Conservation (phyloP, 2,797 vertebrate genomes). For the Myotis myotis region DNA sequence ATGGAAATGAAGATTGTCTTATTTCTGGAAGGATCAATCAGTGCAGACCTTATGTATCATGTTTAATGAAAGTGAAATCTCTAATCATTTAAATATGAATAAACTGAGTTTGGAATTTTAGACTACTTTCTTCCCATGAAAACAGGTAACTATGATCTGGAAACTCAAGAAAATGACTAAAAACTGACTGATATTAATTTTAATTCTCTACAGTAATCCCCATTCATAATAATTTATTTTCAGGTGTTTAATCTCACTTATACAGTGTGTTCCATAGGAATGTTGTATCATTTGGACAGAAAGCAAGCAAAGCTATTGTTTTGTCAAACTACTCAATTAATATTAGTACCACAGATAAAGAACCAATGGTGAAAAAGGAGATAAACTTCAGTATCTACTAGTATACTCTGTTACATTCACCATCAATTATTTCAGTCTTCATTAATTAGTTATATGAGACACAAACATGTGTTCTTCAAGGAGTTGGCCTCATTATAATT, state of each 20-base stretch:
- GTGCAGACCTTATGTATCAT: background rate
- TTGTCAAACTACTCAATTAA: conserved; percentile 61
- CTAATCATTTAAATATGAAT: conserved; percentile 32
- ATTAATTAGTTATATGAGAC: conserved; percentile 85
- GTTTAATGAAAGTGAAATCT: conserved; percentile 46
- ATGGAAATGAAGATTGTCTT: background rate
- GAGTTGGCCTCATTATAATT: conserved; percentile 60
- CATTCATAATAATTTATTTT: background rate
- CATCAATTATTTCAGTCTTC: conserved; percentile 87
- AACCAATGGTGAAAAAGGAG: conserved; percentile 72
- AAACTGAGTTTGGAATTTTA: background rate
- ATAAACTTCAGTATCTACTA: conserved; percentile 80
- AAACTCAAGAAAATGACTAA: background rate
- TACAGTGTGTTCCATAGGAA: background rate
- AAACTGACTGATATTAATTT: background rate
- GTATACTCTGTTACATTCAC: conserved; percentile 82
- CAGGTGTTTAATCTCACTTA: background rate
- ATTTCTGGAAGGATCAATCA: conserved; percentile 52
- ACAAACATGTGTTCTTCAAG: conserved; percentile 81
- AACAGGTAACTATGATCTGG: background rate
- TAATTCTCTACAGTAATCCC: background rate
- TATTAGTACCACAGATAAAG: conserved; percentile 74
- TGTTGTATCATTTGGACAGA: background rate
- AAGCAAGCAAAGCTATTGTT: conserved; percentile 52
- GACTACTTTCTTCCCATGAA: conserved; percentile 45